phyloP scores from a whole-genome alignment of 2,888 invertebrate genomes.

The Nymphalis c-album region DNA sequence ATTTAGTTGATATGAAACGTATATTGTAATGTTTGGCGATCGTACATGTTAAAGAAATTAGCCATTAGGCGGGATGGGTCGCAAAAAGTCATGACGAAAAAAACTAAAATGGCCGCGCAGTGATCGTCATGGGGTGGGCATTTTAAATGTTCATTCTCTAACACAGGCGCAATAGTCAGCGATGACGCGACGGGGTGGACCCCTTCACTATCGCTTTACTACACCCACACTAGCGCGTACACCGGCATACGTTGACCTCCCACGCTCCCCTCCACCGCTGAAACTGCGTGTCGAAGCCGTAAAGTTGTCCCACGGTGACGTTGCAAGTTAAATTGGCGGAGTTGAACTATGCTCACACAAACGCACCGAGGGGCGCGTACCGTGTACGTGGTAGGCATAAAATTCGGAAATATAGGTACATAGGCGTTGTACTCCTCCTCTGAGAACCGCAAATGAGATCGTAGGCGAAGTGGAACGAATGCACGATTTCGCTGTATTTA shows the following conservation, averaged over 20 bases:
- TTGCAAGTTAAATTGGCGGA: slow-evolving; percentile 51
- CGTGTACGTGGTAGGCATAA: slow-evolving; percentile 69
- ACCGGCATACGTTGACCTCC: slow-evolving; percentile 50
- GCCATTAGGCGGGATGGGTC: slow-evolving; percentile 39
- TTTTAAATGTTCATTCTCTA: slow-evolving; percentile 79
- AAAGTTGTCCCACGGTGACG: slow-evolving; percentile 46
- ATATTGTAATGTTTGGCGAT: slow-evolving; percentile 4
- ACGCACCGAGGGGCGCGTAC: slow-evolving; percentile 43
- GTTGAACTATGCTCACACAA: slow-evolving; percentile 62
- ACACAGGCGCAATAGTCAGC: slow-evolving; percentile 77
- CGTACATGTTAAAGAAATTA: slow-evolving; percentile 30
- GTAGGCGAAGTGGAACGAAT: slow-evolving; percentile 67
- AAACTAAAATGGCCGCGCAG: slow-evolving; percentile 70
- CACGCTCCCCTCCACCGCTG: slow-evolving; percentile 41
- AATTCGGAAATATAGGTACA: slow-evolving; percentile 75
- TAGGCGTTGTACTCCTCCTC: slow-evolving; percentile 61
- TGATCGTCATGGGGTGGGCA: slow-evolving; percentile 76
- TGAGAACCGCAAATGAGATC: slow-evolving; percentile 72
- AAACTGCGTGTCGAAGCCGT: slow-evolving; percentile 37
- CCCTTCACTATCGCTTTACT: slow-evolving; percentile 71
- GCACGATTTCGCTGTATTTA: slow-evolving; percentile 62
- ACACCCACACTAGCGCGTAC: slow-evolving; percentile 57
- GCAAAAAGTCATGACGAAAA: slow-evolving; percentile 49
- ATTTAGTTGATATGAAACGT: slow-evolving; percentile 16
- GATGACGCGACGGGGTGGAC: slow-evolving; percentile 73